phyloP scores from a whole-genome alignment of 1,140 invertebrate genomes.

The Lepidotrigona ventralis region DNA sequence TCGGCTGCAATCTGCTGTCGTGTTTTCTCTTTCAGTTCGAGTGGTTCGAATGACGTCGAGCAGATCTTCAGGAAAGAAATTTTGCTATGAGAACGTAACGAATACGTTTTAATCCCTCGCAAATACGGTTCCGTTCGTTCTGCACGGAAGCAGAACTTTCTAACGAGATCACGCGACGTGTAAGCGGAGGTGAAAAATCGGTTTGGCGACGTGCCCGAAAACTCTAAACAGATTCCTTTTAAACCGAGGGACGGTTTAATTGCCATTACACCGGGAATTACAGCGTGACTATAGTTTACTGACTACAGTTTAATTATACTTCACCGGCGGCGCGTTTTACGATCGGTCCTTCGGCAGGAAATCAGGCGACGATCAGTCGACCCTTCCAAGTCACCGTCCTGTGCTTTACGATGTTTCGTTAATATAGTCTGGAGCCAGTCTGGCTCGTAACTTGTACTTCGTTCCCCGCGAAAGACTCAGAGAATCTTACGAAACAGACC shows the following conservation, averaged over 20 bases:
- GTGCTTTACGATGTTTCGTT: neutral
- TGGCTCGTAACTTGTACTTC: neutral
- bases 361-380: neutral
- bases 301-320: conserved; percentile 47
- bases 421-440: neutral
- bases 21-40: neutral
- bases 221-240: neutral
- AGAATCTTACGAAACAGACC: neutral
- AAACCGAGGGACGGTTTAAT: conserved; percentile 44
- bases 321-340: conserved; percentile 28
- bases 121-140: neutral
- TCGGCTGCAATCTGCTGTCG: conserved; percentile 1
- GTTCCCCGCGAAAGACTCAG: neutral
- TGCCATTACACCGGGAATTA: conserved; percentile 50
- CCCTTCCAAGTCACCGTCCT: conserved; percentile 14
- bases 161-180: no score
- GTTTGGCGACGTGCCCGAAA: conserved; percentile 23
- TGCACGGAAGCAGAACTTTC: neutral
- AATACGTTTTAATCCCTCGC: neutral
- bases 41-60: neutral
- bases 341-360: conserved; percentile 31
- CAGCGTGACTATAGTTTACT: conserved; percentile 6
- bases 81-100: neutral
- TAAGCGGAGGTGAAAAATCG: conserved; percentile 11
- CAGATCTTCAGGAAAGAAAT: no score